phyloP scores from a whole-genome alignment of 2,113 vertebrate genomes.

The Garra rufa region DNA sequence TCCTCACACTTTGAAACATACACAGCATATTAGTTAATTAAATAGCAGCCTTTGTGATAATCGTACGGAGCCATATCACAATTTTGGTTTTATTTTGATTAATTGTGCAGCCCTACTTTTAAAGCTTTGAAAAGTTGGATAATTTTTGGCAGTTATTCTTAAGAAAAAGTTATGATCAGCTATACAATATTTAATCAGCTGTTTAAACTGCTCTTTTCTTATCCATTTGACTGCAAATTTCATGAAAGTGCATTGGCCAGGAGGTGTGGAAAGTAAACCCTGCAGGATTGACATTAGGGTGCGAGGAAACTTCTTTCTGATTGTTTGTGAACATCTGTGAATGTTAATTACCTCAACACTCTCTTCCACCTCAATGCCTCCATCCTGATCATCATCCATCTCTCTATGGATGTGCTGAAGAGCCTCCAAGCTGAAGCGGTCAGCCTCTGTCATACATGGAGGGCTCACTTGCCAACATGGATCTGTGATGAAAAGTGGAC shows the following conservation, averaged over 20 bases:
- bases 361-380: conserved; percentile 95
- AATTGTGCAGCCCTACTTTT: neutral
- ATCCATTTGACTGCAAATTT: neutral
- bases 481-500: conserved; percentile 71
- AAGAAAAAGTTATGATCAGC: neutral
- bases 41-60: neutral
- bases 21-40: too few species aligned
- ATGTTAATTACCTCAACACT: conserved; percentile 88
- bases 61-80: too few species aligned
- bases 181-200: neutral
- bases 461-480: conserved; percentile 85
- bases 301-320: neutral
- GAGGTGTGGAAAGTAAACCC: neutral
- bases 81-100: neutral
- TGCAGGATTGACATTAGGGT: neutral
- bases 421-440: conserved; percentile 91
- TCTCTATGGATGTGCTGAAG: conserved; percentile 93
- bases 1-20: too few species aligned
- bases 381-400: conserved; percentile 97
- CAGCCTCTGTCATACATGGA: conserved; percentile 90
- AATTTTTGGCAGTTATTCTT: neutral
- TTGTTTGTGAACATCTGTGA: neutral
- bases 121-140: neutral
- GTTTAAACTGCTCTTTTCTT: neutral
- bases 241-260: neutral